A percentile compares a stretch with the other conserved stretches of the same genome.
These are phyloP conservation scores for Vanessa atalanta DNA, from an alignment of 1,140 invertebrate genomes.

Conservation along the genomic window DNA sequence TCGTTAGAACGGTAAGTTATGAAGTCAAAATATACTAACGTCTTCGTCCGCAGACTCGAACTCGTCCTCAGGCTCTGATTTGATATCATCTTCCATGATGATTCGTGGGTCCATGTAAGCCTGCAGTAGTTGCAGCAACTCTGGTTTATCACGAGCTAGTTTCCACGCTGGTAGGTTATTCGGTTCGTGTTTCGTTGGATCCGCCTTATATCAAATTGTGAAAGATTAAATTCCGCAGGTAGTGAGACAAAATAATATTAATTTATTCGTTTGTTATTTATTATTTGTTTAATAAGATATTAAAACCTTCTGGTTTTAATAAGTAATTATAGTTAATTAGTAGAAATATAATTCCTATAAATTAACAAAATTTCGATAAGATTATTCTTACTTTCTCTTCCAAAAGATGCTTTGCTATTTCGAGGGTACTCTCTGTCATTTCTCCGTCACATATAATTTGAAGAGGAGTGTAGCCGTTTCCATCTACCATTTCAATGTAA, in stretches of 20 bases:
- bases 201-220: conserved; percentile 43
- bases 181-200: conserved; percentile 49
- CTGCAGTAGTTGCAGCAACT: conserved; percentile 42
- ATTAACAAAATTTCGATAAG: background rate
- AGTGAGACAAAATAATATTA: too few relatives aligned
- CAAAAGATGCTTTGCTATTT: conserved; percentile 59
- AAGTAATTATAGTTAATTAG: too few relatives aligned
- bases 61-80: conserved; percentile 70
- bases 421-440: conserved; percentile 48
- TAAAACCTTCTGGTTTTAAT: too few relatives aligned
- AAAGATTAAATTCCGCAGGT: too few relatives aligned
- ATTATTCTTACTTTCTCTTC: conserved; percentile 56
- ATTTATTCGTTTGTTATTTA: too few relatives aligned
- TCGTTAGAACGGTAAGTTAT: too few relatives aligned
- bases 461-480: conserved; percentile 59
- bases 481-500: conserved; percentile 59
- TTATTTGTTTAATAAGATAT: too few relatives aligned
- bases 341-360: too few relatives aligned
- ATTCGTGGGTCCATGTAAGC: conserved; percentile 24
- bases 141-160: conserved; percentile 49
- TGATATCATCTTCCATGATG: conserved; percentile 53
- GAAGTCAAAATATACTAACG: conserved; percentile 41
- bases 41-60: conserved; percentile 67
- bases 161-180: conserved; percentile 51
- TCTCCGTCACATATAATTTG: conserved; percentile 59